These are phyloP conservation scores for Eptatretus burgeri DNA, from an alignment of 2,113 vertebrate species.

Conservation along the genomic window DNA sequence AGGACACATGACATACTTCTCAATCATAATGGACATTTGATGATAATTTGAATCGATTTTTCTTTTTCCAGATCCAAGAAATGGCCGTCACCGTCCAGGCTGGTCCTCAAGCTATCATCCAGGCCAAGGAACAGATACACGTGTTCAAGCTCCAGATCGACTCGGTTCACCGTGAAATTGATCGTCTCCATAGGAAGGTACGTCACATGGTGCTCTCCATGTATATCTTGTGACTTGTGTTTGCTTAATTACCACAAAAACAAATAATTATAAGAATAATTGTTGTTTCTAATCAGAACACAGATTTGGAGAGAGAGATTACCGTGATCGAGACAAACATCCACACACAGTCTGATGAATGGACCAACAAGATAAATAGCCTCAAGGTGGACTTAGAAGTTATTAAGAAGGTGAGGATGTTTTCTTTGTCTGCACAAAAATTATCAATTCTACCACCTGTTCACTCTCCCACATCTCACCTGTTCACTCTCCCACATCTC, in stretches of 20 bases:
- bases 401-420: slow-evolving; percentile 15
- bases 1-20: too few relatives aligned
- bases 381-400: slow-evolving; percentile 19
- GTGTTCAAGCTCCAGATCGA: slow-evolving; percentile 17
- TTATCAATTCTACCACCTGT: too few relatives aligned
- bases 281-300: slow-evolving; percentile 11
- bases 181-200: slow-evolving; percentile 14
- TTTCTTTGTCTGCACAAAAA: too few relatives aligned
- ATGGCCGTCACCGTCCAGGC: slow-evolving; percentile 14
- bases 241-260: too few relatives aligned
- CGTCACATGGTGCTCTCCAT: not conserved
- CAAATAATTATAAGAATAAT: too few relatives aligned
- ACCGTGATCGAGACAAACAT: slow-evolving; percentile 14
- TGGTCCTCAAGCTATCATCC: slow-evolving; percentile 13
- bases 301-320: slow-evolving; percentile 13
- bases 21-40: too few relatives aligned
- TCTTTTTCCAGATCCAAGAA: slow-evolving; percentile 13
- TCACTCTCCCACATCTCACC: too few relatives aligned
- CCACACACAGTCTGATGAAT: slow-evolving; percentile 16
- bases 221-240: too few relatives aligned
- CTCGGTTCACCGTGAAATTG: slow-evolving; percentile 17
- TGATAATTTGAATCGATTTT: too few relatives aligned
- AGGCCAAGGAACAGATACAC: slow-evolving; percentile 16
- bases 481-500: too few relatives aligned
- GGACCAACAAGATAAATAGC: slow-evolving; percentile 13